Conservation (phyloP, 1,140 invertebrate genomes). For the Drosophila bocqueti region DNA sequence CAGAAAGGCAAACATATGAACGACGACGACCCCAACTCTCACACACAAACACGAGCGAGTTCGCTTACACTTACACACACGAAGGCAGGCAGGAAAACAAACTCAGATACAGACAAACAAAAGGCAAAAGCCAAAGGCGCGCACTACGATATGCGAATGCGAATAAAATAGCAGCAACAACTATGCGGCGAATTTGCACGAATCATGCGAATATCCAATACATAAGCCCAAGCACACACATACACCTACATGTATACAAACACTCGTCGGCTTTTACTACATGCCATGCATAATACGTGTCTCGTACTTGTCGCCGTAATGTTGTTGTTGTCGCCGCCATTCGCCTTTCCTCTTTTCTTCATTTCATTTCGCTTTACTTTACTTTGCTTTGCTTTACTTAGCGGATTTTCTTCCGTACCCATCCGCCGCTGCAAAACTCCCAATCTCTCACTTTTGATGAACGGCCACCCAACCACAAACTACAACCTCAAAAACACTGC, state of each 20-base stretch:
- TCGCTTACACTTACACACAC: conserved; percentile 16
- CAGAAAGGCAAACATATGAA: conserved; percentile 68
- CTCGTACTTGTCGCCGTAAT: conserved; percentile 79
- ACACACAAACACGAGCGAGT: conserved; percentile 34
- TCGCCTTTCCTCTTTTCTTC: conserved; percentile 49
- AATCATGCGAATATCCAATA: conserved; percentile 80
- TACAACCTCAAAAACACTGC: neutral
- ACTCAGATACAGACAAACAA: conserved; percentile 53
- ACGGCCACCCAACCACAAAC: conserved; percentile 26
- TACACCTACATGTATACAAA: conserved; percentile 15
- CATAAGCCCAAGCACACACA: conserved; percentile 32
- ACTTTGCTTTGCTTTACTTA: conserved; percentile 36
- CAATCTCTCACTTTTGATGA: conserved; percentile 18
- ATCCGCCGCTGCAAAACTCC: conserved; percentile 3
- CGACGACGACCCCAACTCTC: conserved; percentile 73
- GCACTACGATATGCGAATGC: conserved; percentile 75
- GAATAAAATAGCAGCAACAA: conserved; percentile 80
- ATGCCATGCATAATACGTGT: conserved; percentile 76
- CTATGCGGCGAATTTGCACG: conserved; percentile 83
- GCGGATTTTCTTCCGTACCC: conserved; percentile 29
- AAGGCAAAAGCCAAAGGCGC: conserved; percentile 47
- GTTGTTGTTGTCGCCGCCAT: conserved; percentile 43
- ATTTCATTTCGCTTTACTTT: conserved; percentile 28
- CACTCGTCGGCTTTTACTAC: conserved; percentile 21
- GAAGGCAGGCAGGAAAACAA: conserved; percentile 19